phyloP scores from a whole-genome alignment of 2,113 vertebrate genomes.

The Daboia siamensis region DNA sequence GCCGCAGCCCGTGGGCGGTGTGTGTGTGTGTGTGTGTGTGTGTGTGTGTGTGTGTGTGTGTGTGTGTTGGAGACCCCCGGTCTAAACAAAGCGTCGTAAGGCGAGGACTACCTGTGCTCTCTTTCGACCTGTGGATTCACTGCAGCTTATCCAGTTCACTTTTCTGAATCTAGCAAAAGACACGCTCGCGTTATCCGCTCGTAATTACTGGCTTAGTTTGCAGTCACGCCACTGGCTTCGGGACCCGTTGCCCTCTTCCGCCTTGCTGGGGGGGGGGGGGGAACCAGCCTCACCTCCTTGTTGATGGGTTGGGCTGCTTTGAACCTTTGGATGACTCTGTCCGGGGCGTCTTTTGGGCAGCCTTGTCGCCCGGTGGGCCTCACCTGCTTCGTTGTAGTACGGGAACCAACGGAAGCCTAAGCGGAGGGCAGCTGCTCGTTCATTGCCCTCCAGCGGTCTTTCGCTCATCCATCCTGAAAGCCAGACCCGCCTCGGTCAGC shows the following conservation, averaged over 20 bases:
- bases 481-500: neutral
- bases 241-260: neutral
- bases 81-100: too few relatives aligned
- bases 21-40: too few relatives aligned
- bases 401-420: slow-evolving; percentile 16
- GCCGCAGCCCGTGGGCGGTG: too few relatives aligned
- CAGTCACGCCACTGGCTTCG: neutral
- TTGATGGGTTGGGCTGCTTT: neutral
- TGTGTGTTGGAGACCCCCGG: too few relatives aligned
- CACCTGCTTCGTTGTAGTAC: neutral
- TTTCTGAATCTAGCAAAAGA: neutral
- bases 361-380: neutral
- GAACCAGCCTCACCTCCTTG: neutral
- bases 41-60: too few relatives aligned
- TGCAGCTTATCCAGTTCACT: neutral
- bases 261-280: too few relatives aligned
- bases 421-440: neutral
- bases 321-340: neutral
- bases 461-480: slow-evolving; percentile 20
- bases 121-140: neutral
- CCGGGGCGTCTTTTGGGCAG: neutral
- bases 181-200: neutral
- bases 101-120: neutral
- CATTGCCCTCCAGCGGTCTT: slow-evolving; percentile 4
- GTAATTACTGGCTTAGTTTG: neutral